A percentile compares a stretch with the other conserved stretches of the same genome.
Evolutionary conservation across 2,888 invertebrate species (phyloP).

Genomic region (Drepanosiphum platanoidis): DNA sequence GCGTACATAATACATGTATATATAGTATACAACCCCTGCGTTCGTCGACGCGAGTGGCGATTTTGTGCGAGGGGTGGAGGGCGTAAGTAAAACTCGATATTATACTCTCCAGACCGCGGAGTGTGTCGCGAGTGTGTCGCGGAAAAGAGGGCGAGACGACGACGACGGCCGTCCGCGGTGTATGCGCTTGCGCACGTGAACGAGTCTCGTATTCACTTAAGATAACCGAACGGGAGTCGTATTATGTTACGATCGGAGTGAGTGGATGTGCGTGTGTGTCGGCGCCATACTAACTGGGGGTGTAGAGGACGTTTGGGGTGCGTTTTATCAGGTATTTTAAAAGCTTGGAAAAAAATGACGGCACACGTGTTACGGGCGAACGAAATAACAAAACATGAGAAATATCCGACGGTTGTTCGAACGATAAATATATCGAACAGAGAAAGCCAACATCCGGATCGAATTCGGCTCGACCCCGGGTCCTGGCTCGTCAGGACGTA

Average conservation of each 20-base stretch:
- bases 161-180: too few species aligned
- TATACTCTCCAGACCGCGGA: not conserved
- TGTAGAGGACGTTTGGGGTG: too few species aligned
- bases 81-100: not conserved
- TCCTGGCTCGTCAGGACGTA: too few species aligned
- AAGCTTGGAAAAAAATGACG: too few species aligned
- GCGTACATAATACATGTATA: not conserved
- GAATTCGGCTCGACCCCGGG: too few species aligned
- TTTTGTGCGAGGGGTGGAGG: not conserved
- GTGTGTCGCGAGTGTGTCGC: not conserved
- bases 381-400: too few species aligned
- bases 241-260: not conserved
- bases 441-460: too few species aligned
- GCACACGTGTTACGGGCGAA: too few species aligned
- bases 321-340: too few species aligned
- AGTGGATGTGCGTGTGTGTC: not conserved
- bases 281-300: too few species aligned
- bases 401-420: too few species aligned
- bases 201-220: not conserved
- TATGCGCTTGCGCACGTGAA: not conserved
- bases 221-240: conserved; percentile 11
- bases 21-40: not conserved
- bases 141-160: not conserved
- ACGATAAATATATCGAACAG: too few species aligned
- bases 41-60: not conserved